These are phyloP conservation scores for Mustela nigripes DNA, from an alignment of 2,113 vertebrate genomes.

Conservation along the genomic window DNA sequence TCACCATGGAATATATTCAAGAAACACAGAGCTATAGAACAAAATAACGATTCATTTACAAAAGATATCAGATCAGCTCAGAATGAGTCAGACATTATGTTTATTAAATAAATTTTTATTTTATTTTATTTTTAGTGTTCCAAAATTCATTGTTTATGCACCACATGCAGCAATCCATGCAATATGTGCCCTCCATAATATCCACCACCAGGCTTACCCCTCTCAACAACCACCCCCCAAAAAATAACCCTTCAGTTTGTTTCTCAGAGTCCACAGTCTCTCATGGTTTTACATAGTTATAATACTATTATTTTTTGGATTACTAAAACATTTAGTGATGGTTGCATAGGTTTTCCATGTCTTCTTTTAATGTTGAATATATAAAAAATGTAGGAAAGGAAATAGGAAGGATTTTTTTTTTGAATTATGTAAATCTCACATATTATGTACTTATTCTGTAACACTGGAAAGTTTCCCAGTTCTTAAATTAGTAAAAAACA, in stretches of 20 bases:
- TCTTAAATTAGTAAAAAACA: background rate
- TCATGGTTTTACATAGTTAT: background rate
- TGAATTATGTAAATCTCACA: background rate
- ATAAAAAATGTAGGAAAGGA: background rate
- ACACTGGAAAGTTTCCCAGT: background rate
- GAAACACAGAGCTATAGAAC: background rate
- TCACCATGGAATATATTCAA: background rate
- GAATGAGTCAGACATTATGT: background rate
- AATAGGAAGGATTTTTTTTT: background rate
- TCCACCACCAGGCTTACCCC: too few species aligned
- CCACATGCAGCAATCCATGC: too few species aligned
- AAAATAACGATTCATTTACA: background rate
- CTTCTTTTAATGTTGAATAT: background rate
- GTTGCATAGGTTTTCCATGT: background rate
- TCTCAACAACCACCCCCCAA: too few species aligned
- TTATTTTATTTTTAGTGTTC: too few species aligned
- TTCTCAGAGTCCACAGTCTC: too few species aligned
- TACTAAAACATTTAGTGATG: background rate
- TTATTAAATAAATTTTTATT: constrained; percentile 25
- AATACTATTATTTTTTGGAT: background rate
- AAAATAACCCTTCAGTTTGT: too few species aligned
- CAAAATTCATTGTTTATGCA: too few species aligned
- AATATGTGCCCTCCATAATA: too few species aligned
- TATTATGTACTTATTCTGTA: background rate
- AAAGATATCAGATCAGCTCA: background rate